phyloP scores from a whole-genome alignment of 2,797 vertebrate genomes.

The Sebastes vulpes region DNA sequence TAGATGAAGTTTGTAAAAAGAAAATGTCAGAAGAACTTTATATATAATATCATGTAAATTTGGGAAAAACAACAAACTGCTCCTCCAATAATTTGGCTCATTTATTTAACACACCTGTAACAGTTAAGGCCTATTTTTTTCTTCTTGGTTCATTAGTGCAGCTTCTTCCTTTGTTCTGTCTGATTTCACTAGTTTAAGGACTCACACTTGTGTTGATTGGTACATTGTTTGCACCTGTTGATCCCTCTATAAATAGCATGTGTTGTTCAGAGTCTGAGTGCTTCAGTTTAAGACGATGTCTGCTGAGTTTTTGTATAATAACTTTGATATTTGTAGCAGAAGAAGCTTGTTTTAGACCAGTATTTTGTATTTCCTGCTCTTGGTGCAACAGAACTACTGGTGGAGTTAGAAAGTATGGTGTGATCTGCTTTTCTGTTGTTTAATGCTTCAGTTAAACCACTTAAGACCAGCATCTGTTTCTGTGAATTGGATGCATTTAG shows the following conservation, averaged over 20 bases:
- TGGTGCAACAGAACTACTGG: not conserved
- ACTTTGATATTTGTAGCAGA: not conserved
- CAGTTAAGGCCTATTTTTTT: not conserved
- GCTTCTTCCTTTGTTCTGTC: not conserved
- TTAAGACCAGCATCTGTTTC: not conserved
- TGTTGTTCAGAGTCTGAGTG: not conserved
- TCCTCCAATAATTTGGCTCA: not conserved
- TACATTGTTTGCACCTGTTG: not conserved
- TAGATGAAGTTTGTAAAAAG: not conserved
- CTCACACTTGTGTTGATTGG: conserved; percentile 6
- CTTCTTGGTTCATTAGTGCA: not conserved
- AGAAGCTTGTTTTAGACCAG: not conserved
- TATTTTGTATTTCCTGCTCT: not conserved
- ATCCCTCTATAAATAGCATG: not conserved
- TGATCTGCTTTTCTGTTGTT: not conserved
- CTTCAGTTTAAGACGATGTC: not conserved
- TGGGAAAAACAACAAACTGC: not conserved
- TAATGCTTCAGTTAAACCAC: not conserved
- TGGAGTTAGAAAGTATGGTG: not conserved
- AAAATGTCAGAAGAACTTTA: not conserved
- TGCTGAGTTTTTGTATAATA: not conserved
- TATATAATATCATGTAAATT: not conserved
- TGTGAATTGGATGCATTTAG: not conserved
- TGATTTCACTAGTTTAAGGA: conserved; percentile 18
- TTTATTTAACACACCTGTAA: not conserved